These are phyloP conservation scores for Ormyrus labotus DNA, from an alignment of 2,888 invertebrate genomes.

Conservation along the genomic window DNA sequence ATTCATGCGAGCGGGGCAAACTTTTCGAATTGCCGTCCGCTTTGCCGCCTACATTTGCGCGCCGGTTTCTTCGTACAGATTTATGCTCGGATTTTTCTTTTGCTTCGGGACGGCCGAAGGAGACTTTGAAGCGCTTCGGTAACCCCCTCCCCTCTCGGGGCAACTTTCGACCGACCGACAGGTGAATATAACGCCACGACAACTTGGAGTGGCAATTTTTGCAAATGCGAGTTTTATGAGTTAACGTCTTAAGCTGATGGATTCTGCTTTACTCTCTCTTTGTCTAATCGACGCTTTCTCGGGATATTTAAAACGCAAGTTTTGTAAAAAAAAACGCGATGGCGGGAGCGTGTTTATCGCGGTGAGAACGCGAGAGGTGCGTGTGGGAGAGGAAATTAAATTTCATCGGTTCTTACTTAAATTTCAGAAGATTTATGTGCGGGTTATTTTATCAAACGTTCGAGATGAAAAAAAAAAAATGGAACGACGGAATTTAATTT, in stretches of 20 bases:
- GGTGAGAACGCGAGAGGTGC: too few species aligned
- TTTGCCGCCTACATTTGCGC: conserved; percentile 2
- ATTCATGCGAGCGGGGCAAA: conserved; percentile 2
- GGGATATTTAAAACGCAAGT: neutral
- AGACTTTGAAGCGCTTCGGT: neutral
- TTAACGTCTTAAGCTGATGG: neutral
- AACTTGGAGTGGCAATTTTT: conserved; percentile 38
- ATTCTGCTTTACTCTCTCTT: neutral
- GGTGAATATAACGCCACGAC: neutral
- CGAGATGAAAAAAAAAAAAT: too few species aligned
- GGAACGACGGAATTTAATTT: too few species aligned
- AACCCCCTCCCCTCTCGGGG: neutral
- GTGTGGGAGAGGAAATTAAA: too few species aligned
- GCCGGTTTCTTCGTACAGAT: neutral
- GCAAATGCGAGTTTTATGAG: conserved; percentile 34
- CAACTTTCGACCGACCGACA: neutral
- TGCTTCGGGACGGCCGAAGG: neutral
- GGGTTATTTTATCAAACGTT: too few species aligned
- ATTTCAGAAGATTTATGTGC: too few species aligned
- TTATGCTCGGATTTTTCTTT: too few species aligned
- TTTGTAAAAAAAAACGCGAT: neutral
- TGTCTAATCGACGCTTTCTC: too few species aligned
- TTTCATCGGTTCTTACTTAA: too few species aligned
- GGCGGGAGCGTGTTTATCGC: neutral
- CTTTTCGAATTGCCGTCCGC: conserved; percentile 45